phyloP scores from a whole-genome alignment of 1,140 invertebrate species.

The Onthophagus taurus region DNA sequence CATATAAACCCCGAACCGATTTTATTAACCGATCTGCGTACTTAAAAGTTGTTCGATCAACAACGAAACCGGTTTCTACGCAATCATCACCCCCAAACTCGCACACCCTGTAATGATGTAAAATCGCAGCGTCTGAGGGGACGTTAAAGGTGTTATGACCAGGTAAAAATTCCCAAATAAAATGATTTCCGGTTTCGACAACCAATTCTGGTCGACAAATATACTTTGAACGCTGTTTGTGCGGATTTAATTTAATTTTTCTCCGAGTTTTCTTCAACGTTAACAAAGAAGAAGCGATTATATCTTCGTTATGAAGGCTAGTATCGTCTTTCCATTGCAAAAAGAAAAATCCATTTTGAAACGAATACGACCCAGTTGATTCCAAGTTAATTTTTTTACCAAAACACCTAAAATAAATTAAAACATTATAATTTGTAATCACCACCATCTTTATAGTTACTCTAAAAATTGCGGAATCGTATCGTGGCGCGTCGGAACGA shows the following conservation, averaged over 20 bases:
- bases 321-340: slow-evolving; percentile 71
- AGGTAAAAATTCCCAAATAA: slow-evolving; percentile 83
- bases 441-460: slow-evolving; percentile 41
- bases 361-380: slow-evolving; percentile 66
- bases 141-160: slow-evolving; percentile 64
- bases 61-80: slow-evolving; percentile 59
- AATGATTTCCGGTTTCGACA: slow-evolving; percentile 87
- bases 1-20: slow-evolving; percentile 45
- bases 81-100: slow-evolving; percentile 82
- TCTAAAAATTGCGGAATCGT: slow-evolving; percentile 54
- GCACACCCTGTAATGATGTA: slow-evolving; percentile 83
- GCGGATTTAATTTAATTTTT: slow-evolving; percentile 68
- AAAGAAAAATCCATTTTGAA: slow-evolving; percentile 91
- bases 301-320: slow-evolving; percentile 38
- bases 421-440: neutral
- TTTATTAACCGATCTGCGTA: slow-evolving; percentile 47
- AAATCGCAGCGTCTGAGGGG: slow-evolving; percentile 67
- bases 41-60: slow-evolving; percentile 57
- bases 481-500: slow-evolving; percentile 69
- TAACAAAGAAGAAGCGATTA: slow-evolving; percentile 51
- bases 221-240: slow-evolving; percentile 88
- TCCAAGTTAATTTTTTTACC: slow-evolving; percentile 45
- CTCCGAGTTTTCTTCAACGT: slow-evolving; percentile 74
- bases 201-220: slow-evolving; percentile 74
- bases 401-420: slow-evolving; percentile 7